A percentile compares a stretch with the other conserved stretches of the same genome.
phyloP scores from a whole-genome alignment of 2,888 invertebrate species.

The Tenthredo scrophulariae region DNA sequence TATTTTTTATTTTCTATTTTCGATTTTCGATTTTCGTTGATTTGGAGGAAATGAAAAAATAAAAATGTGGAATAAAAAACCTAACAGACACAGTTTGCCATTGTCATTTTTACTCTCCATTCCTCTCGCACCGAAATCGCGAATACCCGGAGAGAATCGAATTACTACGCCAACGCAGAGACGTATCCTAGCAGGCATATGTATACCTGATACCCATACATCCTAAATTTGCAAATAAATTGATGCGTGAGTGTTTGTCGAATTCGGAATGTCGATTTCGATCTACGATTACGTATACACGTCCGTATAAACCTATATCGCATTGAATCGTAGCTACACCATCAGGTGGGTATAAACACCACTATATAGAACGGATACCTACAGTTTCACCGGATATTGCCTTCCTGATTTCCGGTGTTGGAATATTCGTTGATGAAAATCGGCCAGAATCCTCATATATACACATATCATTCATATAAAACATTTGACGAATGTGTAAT shows the following conservation, averaged over 20 bases:
- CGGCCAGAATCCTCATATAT: not conserved
- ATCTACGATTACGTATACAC: not conserved
- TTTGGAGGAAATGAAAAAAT: not conserved
- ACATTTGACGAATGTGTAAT: too few relatives aligned
- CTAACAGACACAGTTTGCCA: slow-evolving; percentile 19
- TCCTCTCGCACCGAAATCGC: not conserved
- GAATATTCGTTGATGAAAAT: slow-evolving; percentile 37
- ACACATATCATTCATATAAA: not conserved
- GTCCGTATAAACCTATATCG: not conserved
- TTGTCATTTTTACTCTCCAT: not conserved
- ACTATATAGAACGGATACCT: slow-evolving; percentile 8
- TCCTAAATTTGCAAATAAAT: slow-evolving; percentile 8
- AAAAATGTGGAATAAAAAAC: slow-evolving; percentile 42
- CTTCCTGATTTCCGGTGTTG: slow-evolving; percentile 9
- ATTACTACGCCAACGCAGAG: not conserved
- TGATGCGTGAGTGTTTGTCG: slow-evolving; percentile 15
- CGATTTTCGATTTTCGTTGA: not conserved
- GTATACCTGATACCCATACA: not conserved
- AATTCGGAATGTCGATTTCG: slow-evolving; percentile 20
- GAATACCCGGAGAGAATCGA: not conserved
- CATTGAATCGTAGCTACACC: not conserved
- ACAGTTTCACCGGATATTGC: slow-evolving; percentile 41
- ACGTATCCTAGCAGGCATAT: not conserved
- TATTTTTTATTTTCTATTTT: slow-evolving; percentile 15
- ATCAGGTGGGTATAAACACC: not conserved